Conservation (phyloP, 1,140 invertebrate genomes). For the Argopecten irradians region DNA sequence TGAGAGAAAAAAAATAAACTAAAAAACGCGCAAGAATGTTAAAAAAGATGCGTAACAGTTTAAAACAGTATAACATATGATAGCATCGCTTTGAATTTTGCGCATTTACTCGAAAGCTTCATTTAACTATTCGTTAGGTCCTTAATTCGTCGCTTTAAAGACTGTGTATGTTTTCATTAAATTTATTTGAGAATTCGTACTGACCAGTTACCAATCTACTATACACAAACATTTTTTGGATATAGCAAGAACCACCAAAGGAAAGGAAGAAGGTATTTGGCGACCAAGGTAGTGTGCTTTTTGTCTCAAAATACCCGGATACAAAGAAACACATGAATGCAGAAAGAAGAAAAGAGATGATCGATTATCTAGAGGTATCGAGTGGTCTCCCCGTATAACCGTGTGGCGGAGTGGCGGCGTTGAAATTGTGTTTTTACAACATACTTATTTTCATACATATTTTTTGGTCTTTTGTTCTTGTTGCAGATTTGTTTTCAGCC, state of each 20-base stretch:
- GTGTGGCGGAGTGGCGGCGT: neutral
- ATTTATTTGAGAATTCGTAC: neutral
- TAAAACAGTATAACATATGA: neutral
- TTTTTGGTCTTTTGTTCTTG: neutral
- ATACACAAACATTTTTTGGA: neutral
- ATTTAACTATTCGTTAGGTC: too few relatives aligned
- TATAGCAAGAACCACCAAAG: neutral
- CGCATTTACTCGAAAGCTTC: too few relatives aligned
- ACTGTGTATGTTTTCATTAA: too few relatives aligned
- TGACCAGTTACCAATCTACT: neutral
- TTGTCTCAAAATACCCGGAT: neutral
- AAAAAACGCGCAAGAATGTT: neutral
- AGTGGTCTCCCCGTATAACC: neutral
- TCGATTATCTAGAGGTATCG: neutral
- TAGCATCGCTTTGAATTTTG: neutral
- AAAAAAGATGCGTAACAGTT: neutral
- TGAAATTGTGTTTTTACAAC: neutral
- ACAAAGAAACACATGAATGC: neutral
- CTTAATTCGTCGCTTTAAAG: too few relatives aligned
- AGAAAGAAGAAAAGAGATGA: neutral
- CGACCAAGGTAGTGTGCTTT: neutral
- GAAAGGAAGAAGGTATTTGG: conserved; percentile 13
- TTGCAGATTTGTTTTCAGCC: neutral
- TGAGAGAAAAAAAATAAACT: neutral
- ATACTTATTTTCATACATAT: neutral